Evolutionary conservation across 2,113 vertebrate genomes (phyloP), one percentile per base, ranked within the genome.

Genomic region (Urocynchramus pylzowi): DNA sequence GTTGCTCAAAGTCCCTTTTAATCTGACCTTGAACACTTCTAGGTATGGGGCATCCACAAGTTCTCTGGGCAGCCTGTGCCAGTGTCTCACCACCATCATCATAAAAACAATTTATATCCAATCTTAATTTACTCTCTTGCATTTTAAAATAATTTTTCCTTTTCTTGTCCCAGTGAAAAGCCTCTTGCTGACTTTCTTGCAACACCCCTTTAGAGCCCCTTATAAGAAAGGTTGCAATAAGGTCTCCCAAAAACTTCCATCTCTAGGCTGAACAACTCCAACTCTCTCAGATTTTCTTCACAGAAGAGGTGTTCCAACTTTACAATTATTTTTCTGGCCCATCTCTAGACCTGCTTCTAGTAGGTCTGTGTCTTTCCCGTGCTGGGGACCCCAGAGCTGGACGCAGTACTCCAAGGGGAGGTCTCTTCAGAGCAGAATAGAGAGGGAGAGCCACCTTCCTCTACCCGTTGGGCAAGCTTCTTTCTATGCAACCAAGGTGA

Each of bases 381-480:
- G 14, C n/a, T 26, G 13, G 8, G 21, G 21, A 10, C 6, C 2
- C 19, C 24, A 56, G 30, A 56, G 23, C 31, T 4, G 12, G 27
- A 60, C 6, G 6, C 19, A 56, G 13, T 23, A 27, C 28, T 67
- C 8, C 33, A 35, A 50, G 9, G 26, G 4, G 5, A 14, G 2
- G 4, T 42, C 11, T 50, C 27, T 50, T 56, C 22, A 73, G 31
- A 57, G 26, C 8, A 80, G 24, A 64, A 21, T 3, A 69, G 54
- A 56, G 41, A 28, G 30, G 18, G 1, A 76, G 26, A 85, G 52
- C 24, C 30, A 33, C 5, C 4, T 89, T 6, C 7, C n/a, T 81
- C 10, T 17, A 70, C 19, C 27, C 0, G 0, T 22, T 57, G 33
- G 18, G 8, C n/a, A 35, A 18, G 6, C 16, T 81, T 59, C 19